Base-by-base conservation (phyloP, 2,797 vertebrate genomes). In the Merluccius polli region DNA sequence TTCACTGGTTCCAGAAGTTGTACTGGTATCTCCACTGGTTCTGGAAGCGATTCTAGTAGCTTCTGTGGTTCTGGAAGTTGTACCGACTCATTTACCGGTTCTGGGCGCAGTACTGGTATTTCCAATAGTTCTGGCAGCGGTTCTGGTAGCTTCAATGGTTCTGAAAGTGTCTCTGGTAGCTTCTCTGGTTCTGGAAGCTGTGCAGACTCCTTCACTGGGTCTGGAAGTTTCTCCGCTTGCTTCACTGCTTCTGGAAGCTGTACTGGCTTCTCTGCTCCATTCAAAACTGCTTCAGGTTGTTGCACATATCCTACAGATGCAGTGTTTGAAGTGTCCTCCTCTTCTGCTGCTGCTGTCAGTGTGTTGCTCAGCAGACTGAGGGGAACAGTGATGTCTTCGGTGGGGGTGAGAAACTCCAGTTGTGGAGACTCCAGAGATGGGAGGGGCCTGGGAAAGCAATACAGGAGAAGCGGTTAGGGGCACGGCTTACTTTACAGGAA, bases 341-440 rank as follows among this genome's bases (percentile, higher is more conserved):
- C 80, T 33, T 70, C 77, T 77, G 74, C 72, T 70, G 70, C 69
- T 12, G 84, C 81, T 6, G 0, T 31, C 71, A 79, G 44, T 72
- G 73, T 77, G 72, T 77, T 82, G 70, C 87, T 77, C 71, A 84
- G 80, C 33, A 77, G 80, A 72, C 29, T 84, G 77, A 82, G 73
- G 35, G 82, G 83, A 76, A 78, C 70, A 59, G 70, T 79, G 82
- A 82, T 33, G 52, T 94, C 93, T 65, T 92, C 91, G 75, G 87
- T 84, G 0, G 92, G 90, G 72, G 89, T 93, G 35, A 77, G 72
- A 89, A 93, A 92, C 84, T 92, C 91, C 59, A 76, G 83, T 59
- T 92, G 88, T 83, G 93, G 91, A 77, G 88, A 93, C 67, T 90
- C 89, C 82, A 94, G 81, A 72, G 85, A 89, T 77, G 89, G 89